phyloP scores from a whole-genome alignment of 1,140 invertebrate genomes.

The Leptoteleia sp. region DNA sequence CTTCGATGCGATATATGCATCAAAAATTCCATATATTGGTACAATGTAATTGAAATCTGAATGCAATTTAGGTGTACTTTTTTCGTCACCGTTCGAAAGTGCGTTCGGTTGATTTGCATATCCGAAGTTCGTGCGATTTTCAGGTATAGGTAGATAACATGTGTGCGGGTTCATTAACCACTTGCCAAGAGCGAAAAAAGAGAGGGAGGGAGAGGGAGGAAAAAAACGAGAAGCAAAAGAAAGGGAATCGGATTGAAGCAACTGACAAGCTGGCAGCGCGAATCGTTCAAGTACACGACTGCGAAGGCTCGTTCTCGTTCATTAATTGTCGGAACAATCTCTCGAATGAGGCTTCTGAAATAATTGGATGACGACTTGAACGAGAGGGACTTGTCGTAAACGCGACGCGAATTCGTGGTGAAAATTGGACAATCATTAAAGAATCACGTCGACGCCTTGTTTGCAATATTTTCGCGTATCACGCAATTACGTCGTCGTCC shows the following conservation, averaged over 20 bases:
- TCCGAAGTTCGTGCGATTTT: conserved; percentile 34
- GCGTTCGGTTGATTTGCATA: conserved; percentile 47
- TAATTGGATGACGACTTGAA: conserved; percentile 76
- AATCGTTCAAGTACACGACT: conserved; percentile 46
- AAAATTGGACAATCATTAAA: conserved; percentile 69
- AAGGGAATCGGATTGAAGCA: conserved; percentile 32
- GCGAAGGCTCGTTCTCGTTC: conserved; percentile 60
- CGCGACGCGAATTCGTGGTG: conserved; percentile 75
- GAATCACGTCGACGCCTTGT: conserved; percentile 50
- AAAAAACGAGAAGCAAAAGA: no score
- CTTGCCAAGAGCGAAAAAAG: conserved; percentile 12
- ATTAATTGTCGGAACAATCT: conserved; percentile 75
- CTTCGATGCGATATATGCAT: neutral
- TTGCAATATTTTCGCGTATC: conserved; percentile 31
- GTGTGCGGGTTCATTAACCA: conserved; percentile 52
- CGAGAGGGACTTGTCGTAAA: conserved; percentile 69
- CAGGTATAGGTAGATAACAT: conserved; percentile 32
- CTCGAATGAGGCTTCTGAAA: conserved; percentile 72
- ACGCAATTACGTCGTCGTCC: conserved; percentile 16
- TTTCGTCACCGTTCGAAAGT: conserved; percentile 22
- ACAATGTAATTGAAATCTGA: conserved; percentile 57
- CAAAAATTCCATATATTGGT: conserved; percentile 39
- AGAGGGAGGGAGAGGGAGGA: neutral
- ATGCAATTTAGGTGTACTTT: conserved; percentile 51
- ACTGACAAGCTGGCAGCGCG: conserved; percentile 53